Evolutionary conservation across 2,888 invertebrate genomes (phyloP).

Genomic region (Amaurobius ferox): DNA sequence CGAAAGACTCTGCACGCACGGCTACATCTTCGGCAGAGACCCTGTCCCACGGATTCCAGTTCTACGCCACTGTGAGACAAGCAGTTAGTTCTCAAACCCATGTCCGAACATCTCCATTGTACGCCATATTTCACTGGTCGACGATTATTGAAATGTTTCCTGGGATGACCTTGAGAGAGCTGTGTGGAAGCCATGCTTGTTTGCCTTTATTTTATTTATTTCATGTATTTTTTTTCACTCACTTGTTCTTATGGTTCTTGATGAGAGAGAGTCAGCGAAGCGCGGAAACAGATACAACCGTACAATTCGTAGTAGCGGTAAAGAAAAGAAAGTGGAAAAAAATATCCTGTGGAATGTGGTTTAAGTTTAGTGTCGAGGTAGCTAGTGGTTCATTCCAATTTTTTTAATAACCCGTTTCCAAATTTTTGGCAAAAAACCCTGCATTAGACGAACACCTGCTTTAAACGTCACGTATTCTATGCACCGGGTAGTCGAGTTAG

Average conservation of each 20-base stretch:
- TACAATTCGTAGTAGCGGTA: no score
- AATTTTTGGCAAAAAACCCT: no score
- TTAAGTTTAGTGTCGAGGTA: no score
- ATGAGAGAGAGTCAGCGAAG: slow-evolving; percentile 40
- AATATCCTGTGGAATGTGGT: no score
- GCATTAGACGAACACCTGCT: no score
- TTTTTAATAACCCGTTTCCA: no score
- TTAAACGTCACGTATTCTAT: no score
- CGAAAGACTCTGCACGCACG: no score
- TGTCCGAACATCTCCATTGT: slow-evolving; percentile 17
- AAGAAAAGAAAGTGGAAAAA: no score
- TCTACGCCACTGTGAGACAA: slow-evolving; percentile 13
- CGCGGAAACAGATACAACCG: slow-evolving; percentile 24
- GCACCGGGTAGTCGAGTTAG: no score
- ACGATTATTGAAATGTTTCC: slow-evolving; percentile 34
- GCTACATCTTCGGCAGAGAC: no score
- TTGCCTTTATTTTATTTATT: not conserved
- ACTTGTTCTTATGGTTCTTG: not conserved
- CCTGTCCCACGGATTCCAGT: not conserved
- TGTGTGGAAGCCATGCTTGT: slow-evolving; percentile 20
- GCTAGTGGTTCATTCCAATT: no score
- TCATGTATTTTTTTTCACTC: slow-evolving; percentile 8
- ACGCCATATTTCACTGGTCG: slow-evolving; percentile 39
- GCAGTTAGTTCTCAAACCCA: not conserved
- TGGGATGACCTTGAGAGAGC: slow-evolving; percentile 13